Conservation (phyloP, 2,113 vertebrate species). For the Empidonax traillii region DNA sequence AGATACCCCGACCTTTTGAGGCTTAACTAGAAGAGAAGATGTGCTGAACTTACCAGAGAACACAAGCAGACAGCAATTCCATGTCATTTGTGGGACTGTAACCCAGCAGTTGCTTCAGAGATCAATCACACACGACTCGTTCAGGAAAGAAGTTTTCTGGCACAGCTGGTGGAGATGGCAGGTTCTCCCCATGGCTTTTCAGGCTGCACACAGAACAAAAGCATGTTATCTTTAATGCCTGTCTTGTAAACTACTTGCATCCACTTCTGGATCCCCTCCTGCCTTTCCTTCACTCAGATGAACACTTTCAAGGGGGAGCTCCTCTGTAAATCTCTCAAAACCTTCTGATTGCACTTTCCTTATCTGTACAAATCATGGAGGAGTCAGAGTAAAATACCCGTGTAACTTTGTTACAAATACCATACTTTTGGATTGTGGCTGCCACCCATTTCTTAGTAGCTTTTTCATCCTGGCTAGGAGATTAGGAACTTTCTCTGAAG, state of each 20-base stretch:
- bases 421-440: neutral
- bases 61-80: neutral
- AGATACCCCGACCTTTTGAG: neutral
- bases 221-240: neutral
- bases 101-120: neutral
- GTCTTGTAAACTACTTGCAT: neutral
- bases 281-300: neutral
- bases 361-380: neutral
- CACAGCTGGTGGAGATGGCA: neutral
- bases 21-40: neutral
- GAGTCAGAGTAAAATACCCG: neutral
- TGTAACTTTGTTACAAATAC: neutral
- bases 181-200: neutral
- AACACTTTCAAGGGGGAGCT: neutral
- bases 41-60: neutral
- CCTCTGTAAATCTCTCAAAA: neutral
- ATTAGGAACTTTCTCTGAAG: neutral
- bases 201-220: neutral
- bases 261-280: neutral
- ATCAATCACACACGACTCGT: neutral
- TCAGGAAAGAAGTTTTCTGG: neutral
- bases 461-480: neutral
- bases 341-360: neutral
- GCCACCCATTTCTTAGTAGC: neutral
- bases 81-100: neutral